These are phyloP conservation scores for Raja brachyura DNA, from an alignment of 2,113 vertebrate species.

Conservation along the genomic window DNA sequence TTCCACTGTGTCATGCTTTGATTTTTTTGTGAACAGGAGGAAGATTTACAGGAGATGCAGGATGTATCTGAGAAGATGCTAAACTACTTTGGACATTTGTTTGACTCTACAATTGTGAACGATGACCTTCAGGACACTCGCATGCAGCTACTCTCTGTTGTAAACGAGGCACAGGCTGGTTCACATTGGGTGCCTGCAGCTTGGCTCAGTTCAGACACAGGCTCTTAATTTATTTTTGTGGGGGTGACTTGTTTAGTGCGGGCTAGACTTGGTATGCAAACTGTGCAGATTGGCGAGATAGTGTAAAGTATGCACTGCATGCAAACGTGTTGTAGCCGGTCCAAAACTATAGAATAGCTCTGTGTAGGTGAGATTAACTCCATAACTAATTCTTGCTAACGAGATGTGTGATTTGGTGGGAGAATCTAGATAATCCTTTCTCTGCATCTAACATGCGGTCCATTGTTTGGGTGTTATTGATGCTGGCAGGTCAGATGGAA, in stretches of 20 bases:
- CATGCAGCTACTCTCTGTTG: constrained; percentile 61
- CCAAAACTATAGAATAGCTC: too few species aligned
- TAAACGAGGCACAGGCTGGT: constrained; percentile 73
- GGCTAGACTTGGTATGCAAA: neutral
- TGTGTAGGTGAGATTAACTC: neutral
- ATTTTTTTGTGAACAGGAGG: constrained; percentile 62
- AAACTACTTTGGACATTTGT: constrained; percentile 77
- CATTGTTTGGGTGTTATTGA: neutral
- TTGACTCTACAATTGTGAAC: constrained; percentile 83
- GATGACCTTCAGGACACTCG: constrained; percentile 73
- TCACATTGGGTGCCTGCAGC: constrained; percentile 84
- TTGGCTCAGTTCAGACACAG: constrained; percentile 70
- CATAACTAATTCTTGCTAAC: neutral
- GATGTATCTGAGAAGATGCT: constrained; percentile 76
- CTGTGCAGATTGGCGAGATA: too few species aligned
- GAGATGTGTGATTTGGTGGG: neutral
- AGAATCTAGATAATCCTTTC: neutral
- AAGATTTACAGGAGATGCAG: constrained; percentile 86
- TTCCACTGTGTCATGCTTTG: neutral
- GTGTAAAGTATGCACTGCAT: too few species aligned
- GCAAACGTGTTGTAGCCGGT: too few species aligned
- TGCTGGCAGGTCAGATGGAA: neutral
- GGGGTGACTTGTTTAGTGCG: neutral
- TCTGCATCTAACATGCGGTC: neutral
- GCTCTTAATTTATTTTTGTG: constrained; percentile 49